Base-by-base conservation (phyloP, 1,140 invertebrate genomes). In the Papilio glaucus region DNA sequence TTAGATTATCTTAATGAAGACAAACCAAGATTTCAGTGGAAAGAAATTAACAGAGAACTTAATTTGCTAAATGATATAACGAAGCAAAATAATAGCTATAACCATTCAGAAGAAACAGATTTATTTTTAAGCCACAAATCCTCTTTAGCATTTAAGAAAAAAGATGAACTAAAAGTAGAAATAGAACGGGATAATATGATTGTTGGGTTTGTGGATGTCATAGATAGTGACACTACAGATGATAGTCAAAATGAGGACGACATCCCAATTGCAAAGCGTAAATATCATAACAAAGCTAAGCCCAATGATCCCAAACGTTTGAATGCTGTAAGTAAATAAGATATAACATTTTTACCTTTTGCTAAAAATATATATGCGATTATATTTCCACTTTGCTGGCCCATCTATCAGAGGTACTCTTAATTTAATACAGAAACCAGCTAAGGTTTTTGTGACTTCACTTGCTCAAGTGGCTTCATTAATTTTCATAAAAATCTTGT, bases 101-200 rank as follows among this genome's bases (percentile, higher is more conserved):
- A 65, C 26, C 71, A 18, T 61, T 45, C 39, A 45, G 73, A 82
- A 29, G 68, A 29, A 7, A 83, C 77, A 49, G 80, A 77, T 72
- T 69, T 87, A 9, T 84, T 85, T 70, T 70, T 73, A 24, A 80
- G 83, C 68, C 77, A 84, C 6, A 87, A 83, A 74, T 81, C 80
- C 37, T 77, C 76, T 60, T 68, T 84, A 18, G 38, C 69, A 3
- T 79, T 78, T 29, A 84, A 88, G 57, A 86, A 79, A 42, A 84
- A 83, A 37, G 89, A 93, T 81, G 86, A 91, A 68, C 77, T 87
- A 39, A 91, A 91, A 73, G 84, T 93, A 24, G 85, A 90, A 0
- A 92, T 93, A 76, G 90, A 93, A 80, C 89, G 91, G 65, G 91
- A 93, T 63, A 93, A 91, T 72, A 92, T 92, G 90, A 90, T 92